Conservation (phyloP, 2,113 vertebrate species). For the Hydropotes inermis region DNA sequence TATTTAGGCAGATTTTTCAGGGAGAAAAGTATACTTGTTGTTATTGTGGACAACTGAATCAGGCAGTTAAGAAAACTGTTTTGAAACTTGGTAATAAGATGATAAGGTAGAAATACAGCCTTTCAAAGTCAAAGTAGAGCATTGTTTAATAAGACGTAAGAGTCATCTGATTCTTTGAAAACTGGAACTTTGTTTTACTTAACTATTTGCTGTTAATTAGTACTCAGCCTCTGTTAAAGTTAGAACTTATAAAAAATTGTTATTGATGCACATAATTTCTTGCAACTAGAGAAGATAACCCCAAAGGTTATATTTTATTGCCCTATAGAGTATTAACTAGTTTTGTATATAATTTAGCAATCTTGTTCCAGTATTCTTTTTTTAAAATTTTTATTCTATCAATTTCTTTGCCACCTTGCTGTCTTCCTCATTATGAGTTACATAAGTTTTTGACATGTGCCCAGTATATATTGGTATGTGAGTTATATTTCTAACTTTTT, state of each 20-base stretch:
- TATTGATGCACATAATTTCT: background rate
- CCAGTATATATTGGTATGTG: background rate
- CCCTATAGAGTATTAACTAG: background rate
- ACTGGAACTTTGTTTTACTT: background rate
- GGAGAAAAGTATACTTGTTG: background rate
- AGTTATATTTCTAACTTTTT: conserved; percentile 27
- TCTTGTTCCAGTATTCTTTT: background rate
- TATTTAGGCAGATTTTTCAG: background rate
- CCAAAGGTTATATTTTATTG: background rate
- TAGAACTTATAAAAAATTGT: background rate
- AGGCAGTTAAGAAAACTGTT: background rate
- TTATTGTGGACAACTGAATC: background rate
- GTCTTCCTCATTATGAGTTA: background rate
- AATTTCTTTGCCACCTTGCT: background rate
- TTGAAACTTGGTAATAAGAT: background rate
- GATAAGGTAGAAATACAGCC: background rate
- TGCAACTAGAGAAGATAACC: background rate
- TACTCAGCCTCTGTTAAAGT: background rate
- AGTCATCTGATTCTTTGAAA: background rate
- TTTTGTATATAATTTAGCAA: background rate
- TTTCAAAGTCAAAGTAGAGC: background rate
- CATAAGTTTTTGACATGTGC: background rate
- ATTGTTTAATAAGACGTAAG: background rate
- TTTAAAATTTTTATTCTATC: background rate
- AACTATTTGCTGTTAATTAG: background rate